A percentile compares a stretch with the other conserved stretches of the same genome.
Conservation (phyloP, 2,113 vertebrate genomes). For the Engraulis encrasicolus region DNA sequence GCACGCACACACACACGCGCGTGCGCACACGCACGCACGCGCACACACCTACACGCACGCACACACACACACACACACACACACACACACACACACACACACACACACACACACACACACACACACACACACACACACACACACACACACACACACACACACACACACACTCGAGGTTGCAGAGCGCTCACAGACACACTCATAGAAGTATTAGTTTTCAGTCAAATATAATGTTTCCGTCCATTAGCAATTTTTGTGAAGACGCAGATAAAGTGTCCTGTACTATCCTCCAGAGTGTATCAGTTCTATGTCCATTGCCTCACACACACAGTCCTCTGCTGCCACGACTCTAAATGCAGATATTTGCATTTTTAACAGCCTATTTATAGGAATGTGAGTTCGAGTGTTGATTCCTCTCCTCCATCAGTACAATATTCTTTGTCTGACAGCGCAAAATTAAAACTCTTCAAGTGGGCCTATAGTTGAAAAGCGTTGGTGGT, state of each 20-base stretch:
- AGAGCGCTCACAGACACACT: not conserved
- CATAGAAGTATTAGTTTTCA: slow-evolving; percentile 16
- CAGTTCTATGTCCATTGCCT: not conserved
- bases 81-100: not conserved
- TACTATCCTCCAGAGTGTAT: not conserved
- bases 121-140: not conserved
- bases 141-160: not conserved
- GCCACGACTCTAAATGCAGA: not conserved
- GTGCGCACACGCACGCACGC: not conserved
- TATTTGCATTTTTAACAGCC: not conserved
- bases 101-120: not conserved
- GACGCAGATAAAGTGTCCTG: not conserved
- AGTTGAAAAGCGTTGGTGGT: not conserved
- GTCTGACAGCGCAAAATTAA: not conserved
- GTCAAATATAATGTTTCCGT: slow-evolving; percentile 18
- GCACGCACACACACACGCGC: not conserved
- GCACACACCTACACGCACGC: not conserved
- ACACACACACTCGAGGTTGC: not conserved
- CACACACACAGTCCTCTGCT: not conserved
- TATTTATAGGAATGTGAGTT: not conserved
- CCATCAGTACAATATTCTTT: too few species aligned
- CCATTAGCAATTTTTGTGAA: slow-evolving; percentile 5
- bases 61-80: not conserved
- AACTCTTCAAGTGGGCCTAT: not conserved
- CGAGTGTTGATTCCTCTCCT: not conserved